phyloP scores from a whole-genome alignment of 2,888 invertebrate genomes.

The Marasmarcha lunaedactyla region DNA sequence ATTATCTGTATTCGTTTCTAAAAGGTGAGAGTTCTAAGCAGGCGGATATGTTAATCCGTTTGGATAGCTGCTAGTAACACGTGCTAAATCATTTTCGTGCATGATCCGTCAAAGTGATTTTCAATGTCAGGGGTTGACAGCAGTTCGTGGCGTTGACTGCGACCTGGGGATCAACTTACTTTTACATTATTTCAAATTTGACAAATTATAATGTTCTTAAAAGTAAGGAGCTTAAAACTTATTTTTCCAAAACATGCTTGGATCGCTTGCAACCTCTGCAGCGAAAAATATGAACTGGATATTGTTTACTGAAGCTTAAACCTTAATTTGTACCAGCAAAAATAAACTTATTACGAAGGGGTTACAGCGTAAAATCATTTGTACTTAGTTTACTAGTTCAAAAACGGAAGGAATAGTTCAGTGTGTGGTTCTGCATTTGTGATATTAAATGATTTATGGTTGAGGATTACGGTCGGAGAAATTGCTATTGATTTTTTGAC shows the following conservation, averaged over 20 bases:
- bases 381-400: slow-evolving; percentile 4
- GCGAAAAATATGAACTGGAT: too few relatives aligned
- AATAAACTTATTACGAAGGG: too few relatives aligned
- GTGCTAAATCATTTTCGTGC: slow-evolving; percentile 44
- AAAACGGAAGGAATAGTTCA: slow-evolving; percentile 63
- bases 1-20: background rate
- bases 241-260: too few relatives aligned
- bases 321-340: too few relatives aligned
- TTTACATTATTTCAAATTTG: too few relatives aligned
- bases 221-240: too few relatives aligned
- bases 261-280: too few relatives aligned
- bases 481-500: slow-evolving; percentile 33
- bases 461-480: slow-evolving; percentile 46
- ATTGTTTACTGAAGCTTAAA: too few relatives aligned
- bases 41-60: slow-evolving; percentile 17
- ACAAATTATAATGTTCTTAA: too few relatives aligned
- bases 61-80: slow-evolving; percentile 28
- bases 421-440: slow-evolving; percentile 66
- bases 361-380: too few relatives aligned
- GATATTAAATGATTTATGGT: slow-evolving; percentile 70
- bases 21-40: slow-evolving; percentile 6
- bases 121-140: slow-evolving; percentile 62
- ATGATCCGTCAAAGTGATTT: slow-evolving; percentile 60
- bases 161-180: slow-evolving; percentile 40
- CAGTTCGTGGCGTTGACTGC: slow-evolving; percentile 53